Evolutionary conservation across 2,113 vertebrate species (phyloP), one percentile per base, ranked within the genome.

Genomic region (Lasiurus borealis): DNA sequence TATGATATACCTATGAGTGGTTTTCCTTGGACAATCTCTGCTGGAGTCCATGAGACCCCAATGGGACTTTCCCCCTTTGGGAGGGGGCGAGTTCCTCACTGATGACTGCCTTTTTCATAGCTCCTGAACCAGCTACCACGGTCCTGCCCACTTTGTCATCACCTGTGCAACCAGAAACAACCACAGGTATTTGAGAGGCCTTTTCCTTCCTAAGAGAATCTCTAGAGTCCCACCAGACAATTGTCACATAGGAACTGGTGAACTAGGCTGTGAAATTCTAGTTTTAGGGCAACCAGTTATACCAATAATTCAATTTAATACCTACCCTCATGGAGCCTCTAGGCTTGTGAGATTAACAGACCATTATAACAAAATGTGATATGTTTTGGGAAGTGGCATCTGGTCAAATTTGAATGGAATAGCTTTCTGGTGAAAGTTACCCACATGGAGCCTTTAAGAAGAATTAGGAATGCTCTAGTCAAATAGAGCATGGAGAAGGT

Each of bases 181-280:
- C 88, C n/a, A 95, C 94, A 96, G 96, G 96, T 97, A 96, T 34
- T 1, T 36, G 2, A 0, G 29, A 27, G 12, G 1, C 40, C 29
- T 46, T 72, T 93, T 36, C 13, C 40, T 71, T 34, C 50, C 44
- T 73, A 21, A 77, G 48, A 57, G 27, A 34, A 21, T 4, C 3
- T 84, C 2, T 73, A n/a, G 7, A 62, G 15, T 23, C 19, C 23
- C 19, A 85, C 31, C 31, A 31, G 46, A 10, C n/a, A 25, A 4
- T 5, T 25, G 31, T n/a, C 21, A 59, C 7, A 21, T 5, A 27
- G 54, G 34, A n/a, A 12, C 14, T 52, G 25, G 16, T 19, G 89
- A 62, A 66, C 29, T 19, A 87, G 25, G 21, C 5, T 66, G 21
- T 57, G 5, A 82, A 66, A 75, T 50, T 64, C 3, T 75, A 31